Percentiles rank a stretch among this genome's conserved stretches.
phyloP scores from a whole-genome alignment of 2,888 invertebrate genomes.

The Linyphia triangularis region DNA sequence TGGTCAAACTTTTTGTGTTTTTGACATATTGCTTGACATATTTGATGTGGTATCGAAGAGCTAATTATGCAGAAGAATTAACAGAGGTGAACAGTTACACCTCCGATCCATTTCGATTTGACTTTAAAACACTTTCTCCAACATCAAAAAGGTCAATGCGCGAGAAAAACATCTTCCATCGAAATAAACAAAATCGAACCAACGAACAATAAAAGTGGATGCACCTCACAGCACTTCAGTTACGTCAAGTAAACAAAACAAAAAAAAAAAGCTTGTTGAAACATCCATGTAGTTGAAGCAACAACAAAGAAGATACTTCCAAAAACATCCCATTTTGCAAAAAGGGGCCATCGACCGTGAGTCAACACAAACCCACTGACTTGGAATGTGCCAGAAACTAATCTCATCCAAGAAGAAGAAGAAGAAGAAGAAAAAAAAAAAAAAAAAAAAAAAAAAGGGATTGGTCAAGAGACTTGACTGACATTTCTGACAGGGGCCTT shows the following conservation, averaged over 20 bases:
- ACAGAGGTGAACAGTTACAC: too few relatives aligned
- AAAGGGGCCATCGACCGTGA: constrained; percentile 33
- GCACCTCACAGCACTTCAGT: neutral
- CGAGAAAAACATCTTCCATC: neutral
- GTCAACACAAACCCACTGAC: constrained; percentile 67
- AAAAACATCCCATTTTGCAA: neutral
- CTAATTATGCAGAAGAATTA: too few relatives aligned
- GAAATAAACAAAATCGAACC: neutral
- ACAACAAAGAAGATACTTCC: too few relatives aligned
- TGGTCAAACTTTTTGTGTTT: too few relatives aligned
- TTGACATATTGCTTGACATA: too few relatives aligned
- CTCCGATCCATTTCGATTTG: too few relatives aligned
- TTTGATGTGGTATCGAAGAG: too few relatives aligned
- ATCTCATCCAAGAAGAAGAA: too few relatives aligned
- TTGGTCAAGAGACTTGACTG: constrained; percentile 12
- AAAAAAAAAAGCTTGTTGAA: constrained; percentile 13
- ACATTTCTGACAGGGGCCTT: constrained; percentile 48
- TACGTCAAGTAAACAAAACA: neutral
- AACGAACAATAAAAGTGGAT: neutral
- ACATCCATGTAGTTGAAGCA: too few relatives aligned
- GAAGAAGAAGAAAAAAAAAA: too few relatives aligned
- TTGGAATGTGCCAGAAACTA: constrained; percentile 28
- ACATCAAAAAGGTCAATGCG: neutral
- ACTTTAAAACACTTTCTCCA: too few relatives aligned
- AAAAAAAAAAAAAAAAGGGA: too few relatives aligned